Conservation (phyloP, 1,140 invertebrate species). For the Leptopilina boulardi region DNA sequence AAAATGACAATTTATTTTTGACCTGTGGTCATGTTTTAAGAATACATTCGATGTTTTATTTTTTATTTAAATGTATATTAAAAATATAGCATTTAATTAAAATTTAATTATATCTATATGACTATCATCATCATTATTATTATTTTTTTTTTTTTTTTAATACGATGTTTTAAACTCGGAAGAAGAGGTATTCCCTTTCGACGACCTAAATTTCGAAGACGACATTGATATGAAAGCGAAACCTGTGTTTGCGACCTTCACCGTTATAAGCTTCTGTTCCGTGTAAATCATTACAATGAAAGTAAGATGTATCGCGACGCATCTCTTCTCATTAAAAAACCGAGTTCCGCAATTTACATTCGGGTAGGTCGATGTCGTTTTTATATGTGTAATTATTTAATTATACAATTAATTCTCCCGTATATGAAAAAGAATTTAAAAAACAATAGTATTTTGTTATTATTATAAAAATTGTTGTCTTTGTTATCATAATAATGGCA, state of each 20-base stretch:
- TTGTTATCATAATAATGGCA: too few relatives aligned
- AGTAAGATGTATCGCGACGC: not conserved
- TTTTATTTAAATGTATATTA: not conserved
- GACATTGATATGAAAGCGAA: conserved; percentile 29
- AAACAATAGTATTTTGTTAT: too few relatives aligned
- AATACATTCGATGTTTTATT: not conserved
- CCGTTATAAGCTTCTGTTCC: conserved; percentile 26
- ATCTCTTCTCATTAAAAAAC: not conserved
- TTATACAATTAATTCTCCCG: not conserved
- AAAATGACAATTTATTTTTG: conserved; percentile 23
- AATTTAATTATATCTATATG: not conserved
- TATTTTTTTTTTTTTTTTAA: not conserved
- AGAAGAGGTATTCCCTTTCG: not conserved
- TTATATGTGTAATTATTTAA: too few relatives aligned
- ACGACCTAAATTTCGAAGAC: conserved; percentile 9
- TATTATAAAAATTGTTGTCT: too few relatives aligned
- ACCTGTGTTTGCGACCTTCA: conserved; percentile 21
- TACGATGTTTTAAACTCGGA: not conserved
- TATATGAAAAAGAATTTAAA: not conserved
- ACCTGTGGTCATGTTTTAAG: not conserved
- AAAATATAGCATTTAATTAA: not conserved
- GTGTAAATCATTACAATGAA: not conserved
- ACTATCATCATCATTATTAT: too few relatives aligned
- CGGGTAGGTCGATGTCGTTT: not conserved
- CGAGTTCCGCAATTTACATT: not conserved